phyloP scores from a whole-genome alignment of 2,797 vertebrate species.

The Eleutherodactylus coqui region DNA sequence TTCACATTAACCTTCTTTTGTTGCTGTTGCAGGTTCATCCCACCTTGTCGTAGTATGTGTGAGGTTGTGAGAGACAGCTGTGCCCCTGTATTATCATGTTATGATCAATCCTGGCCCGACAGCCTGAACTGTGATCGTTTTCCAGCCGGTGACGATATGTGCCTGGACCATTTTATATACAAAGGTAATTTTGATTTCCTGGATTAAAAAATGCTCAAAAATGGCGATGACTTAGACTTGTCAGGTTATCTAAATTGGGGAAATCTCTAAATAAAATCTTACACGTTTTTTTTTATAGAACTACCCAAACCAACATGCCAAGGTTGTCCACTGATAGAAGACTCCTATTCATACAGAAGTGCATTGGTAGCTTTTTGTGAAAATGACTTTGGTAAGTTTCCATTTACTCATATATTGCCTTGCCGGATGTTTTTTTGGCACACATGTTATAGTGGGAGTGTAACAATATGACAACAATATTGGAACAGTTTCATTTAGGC shows the following conservation, averaged over 20 bases:
- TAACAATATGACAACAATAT: neutral
- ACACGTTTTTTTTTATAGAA: conserved; percentile 71
- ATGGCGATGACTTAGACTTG: neutral
- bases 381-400: conserved; percentile 83
- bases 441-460: neutral
- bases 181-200: conserved; percentile 78
- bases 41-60: conserved; percentile 88
- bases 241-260: neutral
- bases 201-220: neutral
- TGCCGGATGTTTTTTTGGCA: neutral
- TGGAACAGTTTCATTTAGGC: neutral
- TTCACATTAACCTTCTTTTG: neutral
- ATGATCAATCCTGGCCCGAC: conserved; percentile 83
- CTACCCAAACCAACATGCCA: conserved; percentile 86
- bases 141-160: conserved; percentile 83
- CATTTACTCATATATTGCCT: neutral
- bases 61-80: conserved; percentile 84
- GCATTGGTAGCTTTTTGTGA: conserved; percentile 82
- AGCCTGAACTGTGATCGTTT: conserved; percentile 84
- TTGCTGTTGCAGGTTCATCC: conserved; percentile 83
- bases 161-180: conserved; percentile 76
- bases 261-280: neutral
- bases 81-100: conserved; percentile 82
- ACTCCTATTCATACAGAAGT: conserved; percentile 76
- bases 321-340: conserved; percentile 82